Evolutionary conservation across 1,140 invertebrate genomes (phyloP), one percentile per base, ranked within the genome.

Genomic region (Palaemon carinicauda): DNA sequence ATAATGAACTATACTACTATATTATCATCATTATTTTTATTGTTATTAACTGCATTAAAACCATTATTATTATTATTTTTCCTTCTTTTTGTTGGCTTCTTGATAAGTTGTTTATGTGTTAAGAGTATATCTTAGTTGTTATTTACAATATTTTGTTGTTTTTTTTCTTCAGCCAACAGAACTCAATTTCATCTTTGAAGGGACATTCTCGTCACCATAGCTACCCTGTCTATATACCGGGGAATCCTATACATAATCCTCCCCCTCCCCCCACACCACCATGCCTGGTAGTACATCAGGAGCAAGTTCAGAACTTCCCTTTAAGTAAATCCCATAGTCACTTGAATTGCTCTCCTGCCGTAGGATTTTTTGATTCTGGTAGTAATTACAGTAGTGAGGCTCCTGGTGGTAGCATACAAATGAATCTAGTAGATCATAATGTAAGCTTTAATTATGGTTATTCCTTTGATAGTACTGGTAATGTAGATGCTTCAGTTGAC

Each of bases 201-300:
- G 80, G 79, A 21, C 85, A 87, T 54, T 81, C 71, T 3, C 78
- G 85, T 17, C 79, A 87, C 56, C 79, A 87, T 33, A 87, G 85
- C 31, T 87, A 81, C 79, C 85, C 85, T 21, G 10, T 87, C 2
- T 87, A 87, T 87, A 33, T 87, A 12, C 79, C 85, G 15, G 79
- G 78, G 50, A 87, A 82, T 33, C 85, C 85, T 12, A 73, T 87
- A 14, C 78, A 87, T 60, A 80, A 80, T 27, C 85, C 79, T 21
- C 69, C 85, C 9, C 71, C 79, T 24, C 71, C 71, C 51, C 87
- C 87, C 52, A 79, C 80, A 41, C 87, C 75, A n/a, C 81, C 81
- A 33, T 83, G 75, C 80, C 50, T 83, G 5, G 50, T 69, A 31
- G 56, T 84, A 7, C 80, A 84, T 15, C 81, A 84, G 74, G 80